Conservation (phyloP, 2,888 invertebrate genomes). For the Caenorhabditis becei region DNA sequence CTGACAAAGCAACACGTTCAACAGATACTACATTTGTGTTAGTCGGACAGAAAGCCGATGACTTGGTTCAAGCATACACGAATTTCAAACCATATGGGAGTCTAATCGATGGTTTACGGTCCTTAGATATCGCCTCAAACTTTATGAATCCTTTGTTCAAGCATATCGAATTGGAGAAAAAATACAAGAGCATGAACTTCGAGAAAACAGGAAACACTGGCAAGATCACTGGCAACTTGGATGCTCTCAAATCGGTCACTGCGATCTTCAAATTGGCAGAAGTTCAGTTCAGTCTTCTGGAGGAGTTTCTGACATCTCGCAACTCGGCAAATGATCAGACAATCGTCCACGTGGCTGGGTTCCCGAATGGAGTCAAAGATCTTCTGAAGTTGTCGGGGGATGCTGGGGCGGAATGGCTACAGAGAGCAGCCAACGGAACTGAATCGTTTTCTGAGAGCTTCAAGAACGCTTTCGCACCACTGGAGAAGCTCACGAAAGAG, state of each 20-base stretch:
- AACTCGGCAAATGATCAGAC: background rate
- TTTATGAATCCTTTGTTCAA: no score
- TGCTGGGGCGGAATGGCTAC: background rate
- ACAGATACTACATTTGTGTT: no score
- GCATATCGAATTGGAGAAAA: no score
- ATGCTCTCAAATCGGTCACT: background rate
- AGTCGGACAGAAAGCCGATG: no score
- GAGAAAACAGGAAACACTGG: background rate
- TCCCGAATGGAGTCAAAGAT: background rate
- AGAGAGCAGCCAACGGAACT: no score
- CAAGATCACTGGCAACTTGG: background rate
- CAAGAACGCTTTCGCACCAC: background rate
- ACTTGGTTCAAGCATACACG: no score
- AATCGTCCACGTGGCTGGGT: background rate
- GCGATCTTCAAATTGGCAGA: background rate
- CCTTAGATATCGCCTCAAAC: no score
- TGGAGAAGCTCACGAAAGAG: background rate
- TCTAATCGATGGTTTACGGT: no score
- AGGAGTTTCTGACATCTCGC: background rate
- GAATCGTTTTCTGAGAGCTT: background rate
- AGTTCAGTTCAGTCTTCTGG: background rate
- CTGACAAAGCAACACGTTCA: no score
- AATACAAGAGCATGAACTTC: no score
- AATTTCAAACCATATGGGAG: no score
- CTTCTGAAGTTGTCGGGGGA: background rate